These are phyloP conservation scores for Malurus melanocephalus DNA, from an alignment of 2,113 vertebrate species.

Conservation along the genomic window DNA sequence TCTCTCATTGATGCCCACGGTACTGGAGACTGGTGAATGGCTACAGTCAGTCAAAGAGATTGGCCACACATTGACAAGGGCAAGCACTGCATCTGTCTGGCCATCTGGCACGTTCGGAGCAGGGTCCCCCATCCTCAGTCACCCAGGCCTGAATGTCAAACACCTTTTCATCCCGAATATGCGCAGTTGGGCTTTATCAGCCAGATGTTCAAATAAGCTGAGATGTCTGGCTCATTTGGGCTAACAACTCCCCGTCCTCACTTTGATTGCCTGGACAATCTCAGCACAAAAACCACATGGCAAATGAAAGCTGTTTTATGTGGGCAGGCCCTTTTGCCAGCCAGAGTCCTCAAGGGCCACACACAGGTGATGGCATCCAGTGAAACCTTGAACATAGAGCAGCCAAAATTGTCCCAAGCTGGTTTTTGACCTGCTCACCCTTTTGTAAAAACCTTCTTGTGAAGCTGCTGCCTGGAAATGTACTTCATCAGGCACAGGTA, in stretches of 20 bases:
- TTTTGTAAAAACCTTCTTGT: not conserved
- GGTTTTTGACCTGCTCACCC: not conserved
- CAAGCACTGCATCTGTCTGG: constrained; percentile 50
- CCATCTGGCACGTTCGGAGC: constrained; percentile 41
- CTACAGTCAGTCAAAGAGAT: constrained; percentile 64
- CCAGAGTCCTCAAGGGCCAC: not conserved
- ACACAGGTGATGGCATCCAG: constrained; percentile 21
- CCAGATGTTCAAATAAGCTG: constrained; percentile 61
- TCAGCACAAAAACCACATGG: constrained; percentile 32
- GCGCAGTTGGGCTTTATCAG: constrained; percentile 7
- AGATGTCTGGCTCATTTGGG: constrained; percentile 40
- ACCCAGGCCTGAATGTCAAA: constrained; percentile 66
- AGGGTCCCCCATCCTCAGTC: constrained; percentile 44
- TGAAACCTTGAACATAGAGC: not conserved
- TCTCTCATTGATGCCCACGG: constrained; percentile 20
- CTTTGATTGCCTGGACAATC: constrained; percentile 28
- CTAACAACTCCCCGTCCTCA: constrained; percentile 52
- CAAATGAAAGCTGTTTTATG: constrained; percentile 20
- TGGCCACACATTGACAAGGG: constrained; percentile 59
- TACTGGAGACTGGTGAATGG: constrained; percentile 11
- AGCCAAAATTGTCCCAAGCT: not conserved
- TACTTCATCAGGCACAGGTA: not conserved
- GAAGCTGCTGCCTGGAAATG: not conserved
- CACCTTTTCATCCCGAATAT: constrained; percentile 35
- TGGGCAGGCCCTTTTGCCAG: not conserved